Evolutionary conservation across 2,113 vertebrate genomes (phyloP), one percentile per base, ranked within the genome.

Genomic region (Ramphastos sulfuratus): DNA sequence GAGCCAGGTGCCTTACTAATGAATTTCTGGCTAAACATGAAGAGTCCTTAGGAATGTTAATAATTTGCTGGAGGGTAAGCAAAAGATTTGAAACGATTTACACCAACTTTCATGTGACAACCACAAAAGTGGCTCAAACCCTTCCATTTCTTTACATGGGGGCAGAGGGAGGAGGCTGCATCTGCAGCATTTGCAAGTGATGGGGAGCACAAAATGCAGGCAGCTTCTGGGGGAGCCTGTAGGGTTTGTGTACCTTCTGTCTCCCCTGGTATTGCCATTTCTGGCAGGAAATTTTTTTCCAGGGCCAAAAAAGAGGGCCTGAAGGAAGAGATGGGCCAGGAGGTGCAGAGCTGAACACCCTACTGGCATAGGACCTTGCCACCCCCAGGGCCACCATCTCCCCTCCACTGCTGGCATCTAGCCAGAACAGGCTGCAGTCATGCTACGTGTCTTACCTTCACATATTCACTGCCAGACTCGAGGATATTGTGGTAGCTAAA

Each of bases 401-500:
- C 31, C 12, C 39, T 61, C 52, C 39, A 69, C 19, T 1, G 1
- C 31, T n/a, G 72, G 27, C 69, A 87, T 60, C 50, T 1, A 2
- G 16, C 7, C 0, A 5, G 60, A 33, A 20, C 52, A 50, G n/a
- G 54, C 60, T 93, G 61, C 1, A 5, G 30, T 28, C 13, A 6
- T 0, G 0, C 7, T 72, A 19, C 2, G 25, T 4, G 5, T 89
- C 98, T 92, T 98, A 98, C 98, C 98, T 98, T 98, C 56, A 98
- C 98, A 0, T 98, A 98, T 82, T 98, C 98, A 0, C 97, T 97
- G 12, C 96, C 75, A 0, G 97, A 89, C 81, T 98, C 98, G 17
- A 76, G 95, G 66, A 96, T 97, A 70, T 94, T 95, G 0, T 95
- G 86, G 10, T 95, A 92, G 71, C 98, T 98, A 83, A 72, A 97